phyloP scores from a whole-genome alignment of 2,113 vertebrate genomes.

The Tragelaphus scriptus region DNA sequence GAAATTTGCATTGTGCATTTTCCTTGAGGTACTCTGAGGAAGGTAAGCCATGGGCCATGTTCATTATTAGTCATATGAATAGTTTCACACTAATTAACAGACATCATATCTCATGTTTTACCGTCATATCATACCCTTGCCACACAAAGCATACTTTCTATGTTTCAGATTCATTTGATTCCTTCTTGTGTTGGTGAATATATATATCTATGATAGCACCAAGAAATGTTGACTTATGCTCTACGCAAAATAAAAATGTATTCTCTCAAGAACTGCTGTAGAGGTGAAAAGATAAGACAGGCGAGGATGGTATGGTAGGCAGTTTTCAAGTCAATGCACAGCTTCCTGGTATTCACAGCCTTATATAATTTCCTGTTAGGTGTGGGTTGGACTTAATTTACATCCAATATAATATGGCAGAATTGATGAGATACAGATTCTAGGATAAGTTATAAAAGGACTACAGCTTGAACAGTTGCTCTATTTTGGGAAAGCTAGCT shows the following conservation, averaged over 20 bases:
- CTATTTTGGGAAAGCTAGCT: neutral
- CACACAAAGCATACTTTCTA: neutral
- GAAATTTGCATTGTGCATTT: neutral
- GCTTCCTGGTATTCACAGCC: neutral
- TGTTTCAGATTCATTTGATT: neutral
- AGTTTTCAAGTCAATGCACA: neutral
- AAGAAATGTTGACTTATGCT: neutral
- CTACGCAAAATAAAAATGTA: neutral
- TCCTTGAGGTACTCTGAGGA: neutral
- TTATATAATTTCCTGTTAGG: neutral
- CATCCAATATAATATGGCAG: neutral
- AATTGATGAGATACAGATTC: neutral
- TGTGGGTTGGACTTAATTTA: neutral
- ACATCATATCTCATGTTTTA: neutral
- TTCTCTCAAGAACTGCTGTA: neutral
- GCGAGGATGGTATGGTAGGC: neutral
- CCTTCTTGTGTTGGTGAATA: neutral
- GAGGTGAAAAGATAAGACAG: neutral
- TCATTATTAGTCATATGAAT: neutral
- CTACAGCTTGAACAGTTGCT: neutral
- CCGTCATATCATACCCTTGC: neutral
- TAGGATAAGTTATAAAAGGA: neutral
- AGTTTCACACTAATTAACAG: constrained; percentile 2
- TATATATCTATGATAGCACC: neutral
- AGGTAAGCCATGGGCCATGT: neutral